These are phyloP conservation scores for Gasterosteus nipponicus DNA, from an alignment of 2,113 vertebrate species.

Conservation along the genomic window DNA sequence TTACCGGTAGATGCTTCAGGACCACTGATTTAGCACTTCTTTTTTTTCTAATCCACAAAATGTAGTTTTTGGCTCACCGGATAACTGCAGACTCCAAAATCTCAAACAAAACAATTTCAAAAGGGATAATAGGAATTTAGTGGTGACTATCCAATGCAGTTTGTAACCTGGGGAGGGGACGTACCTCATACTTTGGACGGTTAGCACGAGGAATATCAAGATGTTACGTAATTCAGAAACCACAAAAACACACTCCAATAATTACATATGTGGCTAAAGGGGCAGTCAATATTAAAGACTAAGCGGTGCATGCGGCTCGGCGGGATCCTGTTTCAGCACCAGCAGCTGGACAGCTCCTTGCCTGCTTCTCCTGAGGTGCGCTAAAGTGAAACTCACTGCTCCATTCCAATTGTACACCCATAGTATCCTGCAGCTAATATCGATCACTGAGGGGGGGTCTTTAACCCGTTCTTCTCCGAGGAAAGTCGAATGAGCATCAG, in stretches of 20 bases:
- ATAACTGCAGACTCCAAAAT: neutral
- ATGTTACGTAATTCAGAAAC: neutral
- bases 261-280: neutral
- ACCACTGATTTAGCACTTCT: neutral
- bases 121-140: neutral
- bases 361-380: conserved; percentile 23
- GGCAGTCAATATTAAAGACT: neutral
- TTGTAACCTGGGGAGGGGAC: neutral
- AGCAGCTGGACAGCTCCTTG: conserved; percentile 63
- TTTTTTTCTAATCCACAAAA: neutral
- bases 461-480: conserved; percentile 28
- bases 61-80: neutral
- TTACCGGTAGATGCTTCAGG: neutral
- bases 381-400: conserved; percentile 26
- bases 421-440: conserved; percentile 32
- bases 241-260: neutral
- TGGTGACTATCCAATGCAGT: neutral
- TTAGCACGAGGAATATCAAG: neutral
- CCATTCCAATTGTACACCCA: conserved; percentile 17
- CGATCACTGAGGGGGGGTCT: conserved; percentile 20
- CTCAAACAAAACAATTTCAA: neutral
- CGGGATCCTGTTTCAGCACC: conserved; percentile 66
- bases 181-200: no score
- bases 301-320: neutral
- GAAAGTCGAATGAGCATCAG: conserved; percentile 15